phyloP scores from a whole-genome alignment of 2,888 invertebrate species.

The Hydropsyche betteni region DNA sequence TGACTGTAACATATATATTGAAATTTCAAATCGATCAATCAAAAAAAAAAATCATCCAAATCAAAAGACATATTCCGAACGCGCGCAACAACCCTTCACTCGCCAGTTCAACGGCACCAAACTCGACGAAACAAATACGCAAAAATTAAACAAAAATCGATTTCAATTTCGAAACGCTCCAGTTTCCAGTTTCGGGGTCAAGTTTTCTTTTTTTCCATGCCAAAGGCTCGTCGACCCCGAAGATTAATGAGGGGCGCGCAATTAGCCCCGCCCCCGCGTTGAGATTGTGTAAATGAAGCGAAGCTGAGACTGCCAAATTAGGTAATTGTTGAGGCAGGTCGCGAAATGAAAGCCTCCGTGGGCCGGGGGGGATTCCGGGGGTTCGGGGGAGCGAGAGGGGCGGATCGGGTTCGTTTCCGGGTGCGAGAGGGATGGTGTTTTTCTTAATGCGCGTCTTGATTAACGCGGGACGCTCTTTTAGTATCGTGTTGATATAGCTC shows the following conservation, averaged over 20 bases:
- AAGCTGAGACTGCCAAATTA: slow-evolving; percentile 48
- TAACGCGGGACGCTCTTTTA: slow-evolving; percentile 43
- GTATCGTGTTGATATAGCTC: background rate
- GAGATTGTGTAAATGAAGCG: slow-evolving; percentile 46
- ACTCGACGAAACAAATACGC: background rate
- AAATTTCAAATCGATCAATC: too few relatives aligned
- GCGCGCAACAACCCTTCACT: too few relatives aligned
- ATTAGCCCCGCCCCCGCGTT: slow-evolving; percentile 35
- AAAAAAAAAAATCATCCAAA: too few relatives aligned
- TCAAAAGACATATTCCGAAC: too few relatives aligned
- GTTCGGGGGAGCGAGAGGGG: slow-evolving; percentile 36
- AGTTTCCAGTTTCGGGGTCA: background rate
- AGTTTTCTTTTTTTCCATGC: background rate
- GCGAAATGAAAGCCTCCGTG: slow-evolving; percentile 44
- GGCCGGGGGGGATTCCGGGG: slow-evolving; percentile 13
- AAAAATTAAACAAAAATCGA: background rate
- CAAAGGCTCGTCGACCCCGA: slow-evolving; percentile 25
- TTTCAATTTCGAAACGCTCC: background rate
- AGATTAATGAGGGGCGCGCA: slow-evolving; percentile 30
- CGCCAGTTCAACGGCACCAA: background rate
- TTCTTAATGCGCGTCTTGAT: slow-evolving; percentile 51
- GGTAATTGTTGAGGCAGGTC: slow-evolving; percentile 51
- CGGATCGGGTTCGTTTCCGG: slow-evolving; percentile 23
- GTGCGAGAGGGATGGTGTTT: slow-evolving; percentile 49
- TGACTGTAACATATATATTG: too few relatives aligned